A percentile compares a stretch with the other conserved stretches of the same genome.
Evolutionary conservation across 2,797 vertebrate species (phyloP).

Genomic region (Presbytis comata): DNA sequence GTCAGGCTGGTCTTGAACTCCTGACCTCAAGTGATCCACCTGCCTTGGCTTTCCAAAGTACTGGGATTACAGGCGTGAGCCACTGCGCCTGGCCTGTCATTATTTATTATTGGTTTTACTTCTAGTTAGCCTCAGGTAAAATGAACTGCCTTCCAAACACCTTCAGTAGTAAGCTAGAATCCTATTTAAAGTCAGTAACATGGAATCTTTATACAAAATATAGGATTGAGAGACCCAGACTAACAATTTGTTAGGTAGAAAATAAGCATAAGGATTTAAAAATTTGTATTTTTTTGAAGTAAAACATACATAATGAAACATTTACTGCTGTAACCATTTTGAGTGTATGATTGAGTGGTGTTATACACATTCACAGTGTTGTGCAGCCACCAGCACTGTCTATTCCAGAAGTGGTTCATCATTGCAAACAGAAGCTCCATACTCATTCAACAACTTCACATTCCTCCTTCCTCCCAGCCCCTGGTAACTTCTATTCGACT

Average conservation of each 20-base stretch:
- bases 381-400: background rate
- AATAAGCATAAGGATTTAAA: background rate
- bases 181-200: background rate
- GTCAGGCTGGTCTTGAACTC: no score
- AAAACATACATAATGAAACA: background rate
- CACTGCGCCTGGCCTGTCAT: background rate
- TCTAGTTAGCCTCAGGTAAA: background rate
- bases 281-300: background rate
- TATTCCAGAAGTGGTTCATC: background rate
- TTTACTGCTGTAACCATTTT: background rate
- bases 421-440: background rate
- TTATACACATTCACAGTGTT: background rate
- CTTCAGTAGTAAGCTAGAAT: conserved; percentile 11
- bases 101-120: background rate
- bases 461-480: accelerated
- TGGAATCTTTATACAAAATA: background rate
- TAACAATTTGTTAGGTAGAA: conserved; percentile 25
- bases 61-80: no score
- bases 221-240: background rate
- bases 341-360: background rate
- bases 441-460: background rate
- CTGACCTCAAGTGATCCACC: no score
- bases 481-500: background rate
- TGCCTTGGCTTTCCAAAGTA: no score
- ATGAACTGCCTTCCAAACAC: background rate